Evolutionary conservation across 1,140 invertebrate genomes (phyloP), one percentile per base, ranked within the genome.

Genomic region (Apis florea): DNA sequence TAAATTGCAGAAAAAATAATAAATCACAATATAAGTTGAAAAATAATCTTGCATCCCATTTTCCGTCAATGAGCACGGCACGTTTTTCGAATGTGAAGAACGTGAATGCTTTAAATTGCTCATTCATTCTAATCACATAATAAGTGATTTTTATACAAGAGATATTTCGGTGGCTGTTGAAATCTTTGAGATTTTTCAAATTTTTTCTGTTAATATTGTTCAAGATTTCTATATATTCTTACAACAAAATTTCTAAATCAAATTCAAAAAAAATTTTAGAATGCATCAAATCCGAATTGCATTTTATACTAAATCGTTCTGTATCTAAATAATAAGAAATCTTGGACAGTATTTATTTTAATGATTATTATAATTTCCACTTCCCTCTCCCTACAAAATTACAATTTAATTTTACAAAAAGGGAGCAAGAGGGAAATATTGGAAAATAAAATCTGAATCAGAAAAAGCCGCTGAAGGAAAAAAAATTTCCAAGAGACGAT

Each of bases 51-150:
- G 63, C 31, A 47, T 68, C 40, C 12, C 5, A 59, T 59, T 59
- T 56, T 49, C n/a, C 40, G 56, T 61, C 49, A 59, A 24, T 47
- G 71, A 73, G 56, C 71, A 73, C 31, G 54, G 26, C 31, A 47
- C 54, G 54, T 73, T 47, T 31, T n/a, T 59, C 15, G 5, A 40
- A 40, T 9, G 51, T 13, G 47, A 2, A 73, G 31, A 24, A 26
- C 56, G 40, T 59, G 56, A 58, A 49, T 24, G 13, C 9, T 71
- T 71, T 31, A 58, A 21, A 71, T 71, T 71, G 69, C 53, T 71
- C 61, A 51, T 67, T 11, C 17, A 77, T 53, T 77, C 47, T 15
- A n/a, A 77, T 67, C 63, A 47, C 26, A 17, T 40, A n/a, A 26
- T 13, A 17, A n/a, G 49, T 67, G 26, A 56, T 76, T 76, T 76